Base-by-base conservation (phyloP, 2,113 vertebrate species). In the Galbula dea region DNA sequence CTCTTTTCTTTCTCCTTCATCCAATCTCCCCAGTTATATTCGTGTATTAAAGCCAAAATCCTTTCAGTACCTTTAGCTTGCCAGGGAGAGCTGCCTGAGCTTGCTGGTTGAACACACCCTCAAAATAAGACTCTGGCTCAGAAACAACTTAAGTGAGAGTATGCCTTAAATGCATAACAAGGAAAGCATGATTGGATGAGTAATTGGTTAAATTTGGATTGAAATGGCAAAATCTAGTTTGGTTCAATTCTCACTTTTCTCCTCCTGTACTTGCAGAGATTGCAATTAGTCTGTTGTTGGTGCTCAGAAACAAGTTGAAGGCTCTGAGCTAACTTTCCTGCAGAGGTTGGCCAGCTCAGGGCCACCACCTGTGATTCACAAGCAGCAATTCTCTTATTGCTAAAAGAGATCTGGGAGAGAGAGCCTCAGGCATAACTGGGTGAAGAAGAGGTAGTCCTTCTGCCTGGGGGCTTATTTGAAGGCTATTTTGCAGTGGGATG, bases 41-140 rank as follows among this genome's bases (percentile, higher is more conserved):
- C 76, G 72, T 65, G 68, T 87, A 1, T 18, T 49, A 73, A 93
- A 96, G 92, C 95, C 95, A 94, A 93, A 45, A 87, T 86, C 84
- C 54, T 94, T 93, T 95, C 87, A 90, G 71, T 80, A 93, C 36
- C 69, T 95, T 21, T 67, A 93, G 41, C 52, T 83, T 93, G 93
- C 86, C 80, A 86, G 68, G 39, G 30, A 87, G 55, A 85, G 63
- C 46, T 95, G 95, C 34, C 91, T 37, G 68, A 89, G 86, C 96
- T 89, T 95, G 95, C 83, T 84, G 72, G 83, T 57, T 88, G 66
- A 84, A 94, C 93, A 96, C 95, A 94, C 94, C 95, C 83, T 90
- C 34, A 46, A 78, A 86, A 86, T 46, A 86, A 83, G 90, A 46
- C 29, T 86, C 24, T 83, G 69, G 45, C 68, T 94, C 72, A 92